Conservation (phyloP, 2,888 invertebrate species). For the Amblyjoppa fuscipennis region DNA sequence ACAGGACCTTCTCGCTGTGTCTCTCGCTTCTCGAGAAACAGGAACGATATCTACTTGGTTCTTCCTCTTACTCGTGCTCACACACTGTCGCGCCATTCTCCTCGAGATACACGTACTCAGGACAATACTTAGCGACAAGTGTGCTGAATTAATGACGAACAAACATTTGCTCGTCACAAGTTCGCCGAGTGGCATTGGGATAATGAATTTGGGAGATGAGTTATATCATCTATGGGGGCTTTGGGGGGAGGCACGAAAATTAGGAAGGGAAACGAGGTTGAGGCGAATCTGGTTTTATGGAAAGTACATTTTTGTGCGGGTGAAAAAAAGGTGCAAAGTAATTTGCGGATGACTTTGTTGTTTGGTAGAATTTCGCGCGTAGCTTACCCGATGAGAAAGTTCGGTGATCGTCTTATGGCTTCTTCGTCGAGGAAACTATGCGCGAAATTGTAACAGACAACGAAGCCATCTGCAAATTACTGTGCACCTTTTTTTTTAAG, state of each 20-base stretch:
- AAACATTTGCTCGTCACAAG: slow-evolving; percentile 19
- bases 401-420: too few species aligned
- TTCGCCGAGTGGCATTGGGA: slow-evolving; percentile 1
- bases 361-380: too few species aligned
- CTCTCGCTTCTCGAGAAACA: background rate
- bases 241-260: background rate
- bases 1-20: slow-evolving; percentile 12
- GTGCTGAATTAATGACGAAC: slow-evolving; percentile 20
- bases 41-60: slow-evolving; percentile 5
- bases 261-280: background rate
- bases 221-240: background rate
- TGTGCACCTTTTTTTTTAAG: too few species aligned
- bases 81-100: background rate
- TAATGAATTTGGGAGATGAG: background rate
- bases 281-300: background rate
- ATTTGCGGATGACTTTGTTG: too few species aligned
- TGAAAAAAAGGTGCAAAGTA: too few species aligned
- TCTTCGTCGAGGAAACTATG: too few species aligned
- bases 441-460: too few species aligned
- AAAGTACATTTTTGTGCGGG: background rate
- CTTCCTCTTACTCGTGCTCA: background rate
- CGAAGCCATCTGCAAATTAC: too few species aligned
- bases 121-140: slow-evolving; percentile 12
- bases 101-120: background rate
- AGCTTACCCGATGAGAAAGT: too few species aligned